Evolutionary conservation across 2,888 invertebrate species (phyloP).

Genomic region (Drosophila merina): DNA sequence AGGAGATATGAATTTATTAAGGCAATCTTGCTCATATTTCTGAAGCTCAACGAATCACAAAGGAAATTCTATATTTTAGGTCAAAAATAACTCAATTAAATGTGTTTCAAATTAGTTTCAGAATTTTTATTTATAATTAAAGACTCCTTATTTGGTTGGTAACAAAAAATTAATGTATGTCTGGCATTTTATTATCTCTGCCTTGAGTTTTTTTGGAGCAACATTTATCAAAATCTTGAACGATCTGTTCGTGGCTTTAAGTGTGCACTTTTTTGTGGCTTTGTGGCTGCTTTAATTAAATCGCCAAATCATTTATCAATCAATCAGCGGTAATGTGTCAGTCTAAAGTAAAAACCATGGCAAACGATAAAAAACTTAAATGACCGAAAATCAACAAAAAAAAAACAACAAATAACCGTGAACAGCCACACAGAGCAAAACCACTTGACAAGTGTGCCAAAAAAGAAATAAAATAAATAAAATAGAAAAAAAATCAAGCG

Average conservation of each 20-base stretch:
- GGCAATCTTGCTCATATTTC: background rate
- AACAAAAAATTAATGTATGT: background rate
- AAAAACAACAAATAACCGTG: constrained; percentile 28
- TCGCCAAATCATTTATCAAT: constrained; percentile 68
- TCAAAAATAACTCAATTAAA: too few species aligned
- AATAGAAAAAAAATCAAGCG: constrained; percentile 4
- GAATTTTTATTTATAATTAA: background rate
- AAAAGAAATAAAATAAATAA: constrained; percentile 14
- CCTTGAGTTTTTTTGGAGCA: constrained; percentile 12
- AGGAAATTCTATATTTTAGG: background rate
- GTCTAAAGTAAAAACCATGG: constrained; percentile 35
- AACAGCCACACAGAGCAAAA: constrained; percentile 19
- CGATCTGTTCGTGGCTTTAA: constrained; percentile 18
- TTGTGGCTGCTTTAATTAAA: constrained; percentile 56
- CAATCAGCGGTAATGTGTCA: constrained; percentile 71
- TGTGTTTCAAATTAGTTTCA: too few species aligned
- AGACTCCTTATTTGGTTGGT: too few species aligned
- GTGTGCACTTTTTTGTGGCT: constrained; percentile 5
- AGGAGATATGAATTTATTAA: background rate
- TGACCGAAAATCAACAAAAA: constrained; percentile 32
- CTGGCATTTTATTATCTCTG: constrained; percentile 7
- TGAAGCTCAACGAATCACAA: background rate
- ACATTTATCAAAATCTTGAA: constrained; percentile 31
- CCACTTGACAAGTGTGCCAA: constrained; percentile 69
- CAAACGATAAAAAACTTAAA: constrained; percentile 24